Conservation (phyloP, 2,797 vertebrate genomes). For the Manis crassicaudata region DNA sequence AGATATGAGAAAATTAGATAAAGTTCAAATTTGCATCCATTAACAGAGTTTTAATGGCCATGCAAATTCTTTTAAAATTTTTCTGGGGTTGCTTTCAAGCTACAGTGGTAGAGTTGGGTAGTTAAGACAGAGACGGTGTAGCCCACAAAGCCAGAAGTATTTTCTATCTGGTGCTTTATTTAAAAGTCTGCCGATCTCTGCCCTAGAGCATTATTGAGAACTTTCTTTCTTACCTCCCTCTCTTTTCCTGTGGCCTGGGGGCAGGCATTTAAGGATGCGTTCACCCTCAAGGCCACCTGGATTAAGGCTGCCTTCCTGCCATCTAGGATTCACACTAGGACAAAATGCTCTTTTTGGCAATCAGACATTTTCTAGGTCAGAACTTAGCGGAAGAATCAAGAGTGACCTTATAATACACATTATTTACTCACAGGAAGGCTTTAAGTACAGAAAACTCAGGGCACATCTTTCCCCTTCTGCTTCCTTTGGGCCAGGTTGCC, state of each 20-base stretch:
- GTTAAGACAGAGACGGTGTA: background rate
- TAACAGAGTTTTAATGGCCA: background rate
- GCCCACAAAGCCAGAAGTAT: background rate
- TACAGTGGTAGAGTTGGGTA: background rate
- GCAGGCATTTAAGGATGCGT: background rate
- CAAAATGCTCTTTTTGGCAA: slow-evolving; percentile 22
- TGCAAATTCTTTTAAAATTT: background rate
- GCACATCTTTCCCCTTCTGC: slow-evolving; percentile 45
- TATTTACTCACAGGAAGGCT: slow-evolving; percentile 65
- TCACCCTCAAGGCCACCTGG: background rate
- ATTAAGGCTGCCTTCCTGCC: background rate
- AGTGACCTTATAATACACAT: slow-evolving; percentile 65
- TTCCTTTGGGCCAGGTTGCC: slow-evolving; percentile 3
- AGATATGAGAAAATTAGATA: background rate
- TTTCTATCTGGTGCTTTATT: background rate
- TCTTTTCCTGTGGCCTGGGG: background rate
- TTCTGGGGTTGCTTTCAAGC: background rate
- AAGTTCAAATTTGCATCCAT: background rate
- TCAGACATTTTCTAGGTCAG: slow-evolving; percentile 36
- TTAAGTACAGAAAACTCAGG: slow-evolving; percentile 16
- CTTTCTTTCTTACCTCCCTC: background rate
- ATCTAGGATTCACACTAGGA: background rate
- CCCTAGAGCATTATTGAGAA: background rate
- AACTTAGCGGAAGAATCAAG: slow-evolving; percentile 49
- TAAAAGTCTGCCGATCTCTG: background rate